Base-by-base conservation (phyloP, 2,888 invertebrate genomes). In the Heterodera filipjevi region DNA sequence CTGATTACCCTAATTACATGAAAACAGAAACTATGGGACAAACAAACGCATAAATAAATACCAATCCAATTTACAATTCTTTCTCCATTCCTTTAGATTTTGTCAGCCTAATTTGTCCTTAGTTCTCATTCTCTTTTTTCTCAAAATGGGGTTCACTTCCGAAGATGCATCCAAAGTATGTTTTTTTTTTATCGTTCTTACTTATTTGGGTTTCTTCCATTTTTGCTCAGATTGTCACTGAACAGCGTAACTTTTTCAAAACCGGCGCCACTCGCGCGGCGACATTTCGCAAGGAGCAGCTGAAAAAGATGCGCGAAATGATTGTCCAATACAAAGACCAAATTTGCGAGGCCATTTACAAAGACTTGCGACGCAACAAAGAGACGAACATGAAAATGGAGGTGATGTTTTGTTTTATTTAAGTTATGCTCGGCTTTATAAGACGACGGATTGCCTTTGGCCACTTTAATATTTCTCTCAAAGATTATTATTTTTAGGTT, bases 241-340 rank as follows among this genome's bases (percentile, higher is more conserved):
- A 79, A 19, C 86, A 86, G 72, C 82, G 86, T 33, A 82, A 83
- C 19, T 86, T 80, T 73, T 86, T 86, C 82, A 81, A 82, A 14
- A 81, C 84, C 6, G 85, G 85, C 30, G 84, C 80, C 32, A 95
- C 95, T n/a, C 92, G 92, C 84, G 92, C 93, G 30, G 86, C 95
- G 86, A 93, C 93, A 91, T 95, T 93, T 92, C 93, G 84, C 10
- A 82, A 80, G 71, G 82, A 79, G 66, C 80, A 77, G 71, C 82
- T 87, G 46, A 71, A 74, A 27, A 83, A 79, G 46, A 79, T 87
- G 74, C 82, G 82, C 32, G 79, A 78, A 64, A 74, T 85, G 30
- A 46, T 82, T 14, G 68, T 49, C 8, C 80, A 84, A 30, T 81
- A 87, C 71, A 64, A 78, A 12, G 84, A 85, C n/a, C 79, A 79